phyloP scores from a whole-genome alignment of 30 jellyfish, hydroid and myxozoan genomes.

The Calvadosia cruxmelitensis region DNA sequence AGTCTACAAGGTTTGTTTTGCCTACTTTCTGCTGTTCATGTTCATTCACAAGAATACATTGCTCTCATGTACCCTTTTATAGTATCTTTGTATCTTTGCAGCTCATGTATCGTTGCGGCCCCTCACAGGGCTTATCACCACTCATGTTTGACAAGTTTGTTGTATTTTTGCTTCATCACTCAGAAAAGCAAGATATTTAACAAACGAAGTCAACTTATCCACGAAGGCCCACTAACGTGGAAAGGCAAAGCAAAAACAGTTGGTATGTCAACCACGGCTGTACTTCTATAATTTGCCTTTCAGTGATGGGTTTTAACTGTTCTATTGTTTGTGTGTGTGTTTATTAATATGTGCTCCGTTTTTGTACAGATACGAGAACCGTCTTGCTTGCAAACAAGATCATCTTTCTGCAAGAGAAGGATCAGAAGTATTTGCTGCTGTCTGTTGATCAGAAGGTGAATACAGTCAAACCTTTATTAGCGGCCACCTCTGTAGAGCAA shows the following conservation, averaged over 20 bases:
- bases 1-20: constrained; percentile 28
- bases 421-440: constrained; percentile 47
- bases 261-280: constrained; percentile 79
- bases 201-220: constrained; percentile 45
- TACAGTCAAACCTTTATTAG: too few species aligned
- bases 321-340: too few species aligned
- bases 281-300: too few species aligned
- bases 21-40: neutral
- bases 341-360: neutral
- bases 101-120: too few species aligned
- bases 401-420: constrained; percentile 73
- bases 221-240: constrained; percentile 55
- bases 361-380: constrained; percentile 56
- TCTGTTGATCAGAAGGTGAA: constrained; percentile 65
- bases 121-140: too few species aligned
- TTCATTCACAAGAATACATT: too few species aligned
- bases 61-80: too few species aligned
- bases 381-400: constrained; percentile 67
- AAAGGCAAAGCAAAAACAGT: constrained; percentile 54
- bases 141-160: neutral
- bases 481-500: too few species aligned
- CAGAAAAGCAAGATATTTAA: constrained; percentile 27
- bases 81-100: too few species aligned
- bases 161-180: too few species aligned
- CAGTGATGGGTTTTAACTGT: too few species aligned